Conservation (phyloP, 1,140 invertebrate genomes). For the Propsilocerus akamusi region DNA sequence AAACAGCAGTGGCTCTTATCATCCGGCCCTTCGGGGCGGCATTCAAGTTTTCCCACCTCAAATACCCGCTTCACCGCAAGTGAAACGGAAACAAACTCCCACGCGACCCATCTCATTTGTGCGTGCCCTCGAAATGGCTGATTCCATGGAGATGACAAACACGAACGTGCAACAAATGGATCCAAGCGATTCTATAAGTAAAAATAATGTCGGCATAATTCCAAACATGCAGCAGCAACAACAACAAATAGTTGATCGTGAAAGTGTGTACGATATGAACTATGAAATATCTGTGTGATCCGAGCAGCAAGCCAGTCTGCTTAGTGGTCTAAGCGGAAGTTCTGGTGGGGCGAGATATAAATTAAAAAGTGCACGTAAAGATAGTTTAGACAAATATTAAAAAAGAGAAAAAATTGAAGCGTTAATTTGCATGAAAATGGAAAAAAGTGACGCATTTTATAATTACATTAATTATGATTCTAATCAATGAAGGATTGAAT, state of each 20-base stretch:
- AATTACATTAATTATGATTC: too few species aligned
- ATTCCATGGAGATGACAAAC: slow-evolving; percentile 52
- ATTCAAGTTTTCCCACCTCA: slow-evolving; percentile 45
- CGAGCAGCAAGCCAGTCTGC: neutral
- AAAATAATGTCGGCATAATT: neutral
- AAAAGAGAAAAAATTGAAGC: too few species aligned
- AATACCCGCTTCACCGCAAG: slow-evolving; percentile 38
- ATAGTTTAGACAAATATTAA: slow-evolving; percentile 1
- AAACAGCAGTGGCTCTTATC: slow-evolving; percentile 24
- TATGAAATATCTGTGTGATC: slow-evolving; percentile 81
- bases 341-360: neutral
- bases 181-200: slow-evolving; percentile 4
- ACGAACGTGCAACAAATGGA: slow-evolving; percentile 13
- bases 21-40: slow-evolving; percentile 39
- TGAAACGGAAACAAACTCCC: slow-evolving; percentile 35
- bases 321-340: too few species aligned
- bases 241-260: slow-evolving; percentile 57
- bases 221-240: slow-evolving; percentile 20
- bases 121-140: slow-evolving; percentile 75
- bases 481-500: too few species aligned
- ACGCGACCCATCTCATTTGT: slow-evolving; percentile 81
- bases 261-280: slow-evolving; percentile 86
- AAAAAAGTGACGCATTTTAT: neutral
- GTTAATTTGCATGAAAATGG: too few species aligned
- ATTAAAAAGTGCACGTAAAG: neutral